Evolutionary conservation across 2,888 invertebrate genomes (phyloP), one percentile per base, ranked within the genome.

Genomic region (Brenthis ino): DNA sequence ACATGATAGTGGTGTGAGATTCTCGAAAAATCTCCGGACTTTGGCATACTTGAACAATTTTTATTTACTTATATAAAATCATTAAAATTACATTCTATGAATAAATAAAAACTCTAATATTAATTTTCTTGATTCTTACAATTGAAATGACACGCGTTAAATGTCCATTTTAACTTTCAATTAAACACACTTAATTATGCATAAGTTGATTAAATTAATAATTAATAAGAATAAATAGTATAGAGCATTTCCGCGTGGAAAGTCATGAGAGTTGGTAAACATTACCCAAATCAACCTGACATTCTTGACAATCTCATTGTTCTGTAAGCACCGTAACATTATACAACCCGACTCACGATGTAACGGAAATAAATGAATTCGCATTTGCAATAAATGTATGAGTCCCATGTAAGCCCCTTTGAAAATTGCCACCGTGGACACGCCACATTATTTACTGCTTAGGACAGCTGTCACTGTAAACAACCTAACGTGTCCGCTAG

Each of bases 271-370:
- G 47, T 56, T 20, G 16, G 33, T 56, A 57, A 51, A 33, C 57
- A 65, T 51, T 51, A 65, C 69, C 70, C 65, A 48, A 65, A 65
- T 65, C 65, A 61, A 54, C 60, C 51, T 64, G 65, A 68, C 57
- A 61, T 47, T 60, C 60, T n/a, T 1, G 50, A 60, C 65, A 47
- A 28, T 56, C 60, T 50, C 57, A 70, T 70, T 70, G 65, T 70
- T 63, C 61, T 47, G 16, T 70, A 65, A 68, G 50, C 55, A 67
- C 53, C 61, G 61, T 57, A 65, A 64, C 67, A 67, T 70, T 64
- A 68, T 24, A 60, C 50, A 65, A 61, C 69, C 65, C 48, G 69
- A 63, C 61, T 66, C 60, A 65, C 54, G 57, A n/a, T 51, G 64
- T 68, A 61, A 60, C 67, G 37, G 67, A 61, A 55, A 67, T 61